These are phyloP conservation scores for Enteromius thamalakanensis DNA, from an alignment of 2,797 vertebrate species.

Conservation along the genomic window DNA sequence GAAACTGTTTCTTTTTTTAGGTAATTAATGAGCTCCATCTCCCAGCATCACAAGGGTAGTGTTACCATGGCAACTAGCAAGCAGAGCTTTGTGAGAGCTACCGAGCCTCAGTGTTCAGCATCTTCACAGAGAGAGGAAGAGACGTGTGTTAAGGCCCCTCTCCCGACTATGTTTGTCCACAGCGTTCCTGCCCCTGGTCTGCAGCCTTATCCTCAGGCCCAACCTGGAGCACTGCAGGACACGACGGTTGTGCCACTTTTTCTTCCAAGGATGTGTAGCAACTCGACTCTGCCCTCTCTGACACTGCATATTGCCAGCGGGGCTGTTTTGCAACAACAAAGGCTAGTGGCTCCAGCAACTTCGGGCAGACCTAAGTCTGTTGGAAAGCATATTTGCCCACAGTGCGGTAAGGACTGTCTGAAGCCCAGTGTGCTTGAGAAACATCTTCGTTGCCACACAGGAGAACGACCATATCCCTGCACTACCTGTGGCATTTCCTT, in stretches of 20 bases:
- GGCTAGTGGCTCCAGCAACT: constrained; percentile 63
- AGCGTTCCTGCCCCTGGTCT: constrained; percentile 77
- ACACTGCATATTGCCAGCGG: constrained; percentile 85
- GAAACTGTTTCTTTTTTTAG: constrained; percentile 75
- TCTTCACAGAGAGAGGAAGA: constrained; percentile 72
- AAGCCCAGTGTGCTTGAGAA: constrained; percentile 98
- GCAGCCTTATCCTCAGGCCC: constrained; percentile 71
- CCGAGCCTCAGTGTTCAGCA: constrained; percentile 68
- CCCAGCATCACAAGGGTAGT: constrained; percentile 75
- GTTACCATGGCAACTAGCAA: constrained; percentile 86
- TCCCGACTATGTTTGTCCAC: constrained; percentile 85
- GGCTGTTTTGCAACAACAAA: constrained; percentile 78
- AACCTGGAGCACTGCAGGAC: constrained; percentile 70
- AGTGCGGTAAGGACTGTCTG: constrained; percentile 92
- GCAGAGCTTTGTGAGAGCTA: constrained; percentile 73
- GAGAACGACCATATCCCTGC: constrained; percentile 94
- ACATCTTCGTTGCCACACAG: constrained; percentile 95
- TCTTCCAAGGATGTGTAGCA: constrained; percentile 74
- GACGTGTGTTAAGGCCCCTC: constrained; percentile 75
- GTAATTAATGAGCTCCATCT: constrained; percentile 75
- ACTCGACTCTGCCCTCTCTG: constrained; percentile 79
- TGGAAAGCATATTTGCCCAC: constrained; percentile 88
- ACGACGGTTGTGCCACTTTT: constrained; percentile 66
- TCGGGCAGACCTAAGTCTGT: constrained; percentile 78
- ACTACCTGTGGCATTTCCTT: constrained; percentile 91